A percentile compares a stretch with the other conserved stretches of the same genome.
phyloP scores from a whole-genome alignment of 2,797 vertebrate genomes.

The Pelodytes ibericus region DNA sequence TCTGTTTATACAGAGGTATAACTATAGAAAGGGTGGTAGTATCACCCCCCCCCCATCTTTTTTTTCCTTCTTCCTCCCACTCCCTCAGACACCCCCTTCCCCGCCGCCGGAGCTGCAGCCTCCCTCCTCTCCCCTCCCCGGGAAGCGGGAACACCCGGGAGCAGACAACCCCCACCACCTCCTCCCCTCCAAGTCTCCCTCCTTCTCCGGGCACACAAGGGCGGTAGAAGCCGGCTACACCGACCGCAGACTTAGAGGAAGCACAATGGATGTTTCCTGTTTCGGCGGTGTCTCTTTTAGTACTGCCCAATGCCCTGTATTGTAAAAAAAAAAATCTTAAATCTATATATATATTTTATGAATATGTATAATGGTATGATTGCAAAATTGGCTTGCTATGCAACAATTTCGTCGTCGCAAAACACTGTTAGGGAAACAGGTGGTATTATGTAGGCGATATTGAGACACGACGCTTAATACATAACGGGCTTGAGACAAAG shows the following conservation, averaged over 20 bases:
- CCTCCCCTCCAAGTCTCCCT: conserved; percentile 32
- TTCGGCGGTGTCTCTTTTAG: no score
- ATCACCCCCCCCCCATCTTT: conserved; percentile 53
- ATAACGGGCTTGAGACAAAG: no score
- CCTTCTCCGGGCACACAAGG: conserved; percentile 47
- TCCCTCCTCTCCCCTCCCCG: conserved; percentile 58
- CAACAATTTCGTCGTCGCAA: no score
- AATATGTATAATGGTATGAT: no score
- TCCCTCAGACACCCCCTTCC: conserved; percentile 26
- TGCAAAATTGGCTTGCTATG: no score
- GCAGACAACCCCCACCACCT: conserved; percentile 50
- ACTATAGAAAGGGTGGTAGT: conserved; percentile 42
- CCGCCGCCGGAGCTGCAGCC: conserved; percentile 54
- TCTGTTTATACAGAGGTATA: not conserved
- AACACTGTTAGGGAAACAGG: no score
- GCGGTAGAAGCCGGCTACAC: conserved; percentile 55
- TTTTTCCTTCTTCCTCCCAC: conserved; percentile 36
- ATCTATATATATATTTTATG: no score
- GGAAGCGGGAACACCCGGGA: conserved; percentile 58
- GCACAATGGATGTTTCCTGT: no score
- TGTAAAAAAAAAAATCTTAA: no score
- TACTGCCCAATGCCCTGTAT: no score
- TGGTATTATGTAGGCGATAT: no score
- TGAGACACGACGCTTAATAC: no score
- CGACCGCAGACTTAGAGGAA: conserved; percentile 52